Evolutionary conservation across 2,113 vertebrate species (phyloP), one percentile per base, ranked within the genome.

Genomic region (Labrus mixtus): DNA sequence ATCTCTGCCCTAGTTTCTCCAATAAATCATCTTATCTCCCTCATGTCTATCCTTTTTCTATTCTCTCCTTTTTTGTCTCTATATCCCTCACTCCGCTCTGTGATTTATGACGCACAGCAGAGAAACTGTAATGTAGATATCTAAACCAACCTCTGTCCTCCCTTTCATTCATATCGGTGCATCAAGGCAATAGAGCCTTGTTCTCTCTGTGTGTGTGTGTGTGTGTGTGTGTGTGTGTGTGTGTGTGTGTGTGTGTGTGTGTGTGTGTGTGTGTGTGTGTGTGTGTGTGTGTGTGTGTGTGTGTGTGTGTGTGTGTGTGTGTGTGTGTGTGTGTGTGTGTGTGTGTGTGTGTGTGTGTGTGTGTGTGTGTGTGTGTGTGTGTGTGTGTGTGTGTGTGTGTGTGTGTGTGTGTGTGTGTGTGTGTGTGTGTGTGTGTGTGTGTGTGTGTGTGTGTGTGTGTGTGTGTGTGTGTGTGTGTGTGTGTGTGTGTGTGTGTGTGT

Each of bases 81-180:
- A 9, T 48, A n/a, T 51, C 8, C 11, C 10, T 53, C 50, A 59
- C n/a, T 41, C 64, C 36, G 16, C 51, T 68, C 55, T 75, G 61
- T 83, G 72, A 87, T 82, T 88, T 86, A 85, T 89, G 81, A 78
- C 6, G 8, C 50, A 46, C 54, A 23, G 60, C 69, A 60, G 61
- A 51, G 50, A 79, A 76, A 69, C 8, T 71, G 56, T 84, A 79
- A 86, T 74, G 64, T 64, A 68, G 71, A 79, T 78, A 62, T 85
- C 33, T 82, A 10, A 86, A 67, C 33, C 60, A 68, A 23, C 68
- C 82, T 64, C 54, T 39, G 39, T 39, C 79, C 50, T 62, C 73
- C 48, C 23, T 78, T 82, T 85, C 66, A 79, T 69, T 78, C 48
- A 65, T 65, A 80, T 88, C 82, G 68, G 57, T 22, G 63, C 39